These are phyloP conservation scores for Phrynocephalus forsythii DNA, from an alignment of 2,797 vertebrate genomes.

Conservation along the genomic window DNA sequence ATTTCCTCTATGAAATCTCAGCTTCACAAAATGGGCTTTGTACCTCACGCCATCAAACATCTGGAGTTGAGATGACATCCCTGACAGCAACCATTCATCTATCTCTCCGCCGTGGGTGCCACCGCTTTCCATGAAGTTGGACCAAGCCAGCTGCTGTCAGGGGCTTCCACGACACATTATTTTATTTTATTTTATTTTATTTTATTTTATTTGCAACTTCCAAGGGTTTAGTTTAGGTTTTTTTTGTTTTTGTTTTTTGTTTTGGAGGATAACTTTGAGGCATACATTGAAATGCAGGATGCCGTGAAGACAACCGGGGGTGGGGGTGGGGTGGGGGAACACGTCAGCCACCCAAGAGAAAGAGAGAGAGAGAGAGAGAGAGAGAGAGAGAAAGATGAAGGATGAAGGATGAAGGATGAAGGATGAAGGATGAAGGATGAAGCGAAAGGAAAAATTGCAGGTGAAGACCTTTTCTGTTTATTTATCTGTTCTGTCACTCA, in stretches of 20 bases:
- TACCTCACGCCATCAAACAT: not conserved
- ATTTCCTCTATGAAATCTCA: constrained; percentile 1
- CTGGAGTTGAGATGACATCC: not conserved
- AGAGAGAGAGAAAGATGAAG: not conserved
- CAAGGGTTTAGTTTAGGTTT: constrained; percentile 4
- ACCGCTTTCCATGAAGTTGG: constrained; percentile 35
- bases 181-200: no score
- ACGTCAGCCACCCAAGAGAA: no score
- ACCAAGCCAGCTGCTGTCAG: constrained; percentile 44
- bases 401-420: constrained; percentile 21
- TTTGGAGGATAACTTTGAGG: constrained; percentile 28
- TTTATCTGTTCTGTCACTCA: not conserved
- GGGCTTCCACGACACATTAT: constrained; percentile 23
- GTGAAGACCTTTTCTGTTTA: constrained; percentile 5
- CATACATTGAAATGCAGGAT: constrained; percentile 54
- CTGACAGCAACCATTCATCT: constrained; percentile 11
- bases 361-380: not conserved
- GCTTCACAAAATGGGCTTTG: not conserved
- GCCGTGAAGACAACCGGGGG: constrained; percentile 35
- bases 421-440: constrained; percentile 17
- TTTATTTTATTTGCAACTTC: no score
- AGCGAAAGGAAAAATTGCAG: constrained; percentile 32
- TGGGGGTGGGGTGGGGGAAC: no score
- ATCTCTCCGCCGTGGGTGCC: constrained; percentile 15
- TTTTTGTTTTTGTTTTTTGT: no score